Percentiles rank a stretch among this genome's conserved stretches.
Evolutionary conservation across 2,797 vertebrate genomes (phyloP).

Genomic region (Crocidura indochinensis): DNA sequence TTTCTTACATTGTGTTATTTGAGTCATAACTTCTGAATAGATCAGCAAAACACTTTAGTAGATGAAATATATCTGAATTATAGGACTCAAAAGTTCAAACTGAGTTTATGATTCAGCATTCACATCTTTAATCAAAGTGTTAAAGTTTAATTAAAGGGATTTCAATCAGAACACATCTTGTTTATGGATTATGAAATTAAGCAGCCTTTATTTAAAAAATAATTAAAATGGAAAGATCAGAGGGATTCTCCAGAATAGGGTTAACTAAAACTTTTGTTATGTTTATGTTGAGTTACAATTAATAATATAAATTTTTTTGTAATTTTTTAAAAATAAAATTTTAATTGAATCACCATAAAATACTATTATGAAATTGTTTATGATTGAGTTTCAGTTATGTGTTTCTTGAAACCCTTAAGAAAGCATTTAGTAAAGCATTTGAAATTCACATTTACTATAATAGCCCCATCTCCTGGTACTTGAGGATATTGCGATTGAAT

Average conservation of each 20-base stretch:
- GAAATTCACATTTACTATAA: slow-evolving; percentile 36
- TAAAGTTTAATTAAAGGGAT: background rate
- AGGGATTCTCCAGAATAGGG: background rate
- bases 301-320: slow-evolving; percentile 47
- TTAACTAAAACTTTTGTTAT: no score
- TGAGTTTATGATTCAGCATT: slow-evolving; percentile 58
- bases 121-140: background rate
- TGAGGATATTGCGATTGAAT: slow-evolving; percentile 39
- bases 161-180: slow-evolving; percentile 42
- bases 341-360: no score
- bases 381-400: no score
- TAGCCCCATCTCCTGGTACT: slow-evolving; percentile 73
- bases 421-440: background rate
- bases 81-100: background rate
- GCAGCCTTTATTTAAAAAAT: slow-evolving; percentile 43
- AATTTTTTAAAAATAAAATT: no score
- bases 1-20: slow-evolving; percentile 8
- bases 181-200: slow-evolving; percentile 62
- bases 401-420: no score
- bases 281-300: background rate
- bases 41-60: slow-evolving; percentile 58
- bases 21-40: slow-evolving; percentile 4
- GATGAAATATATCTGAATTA: background rate
- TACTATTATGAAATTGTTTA: no score
- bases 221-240: slow-evolving; percentile 45